These are phyloP conservation scores for Conus canariensis DNA, from an alignment of 2,888 invertebrate species.

Conservation along the genomic window DNA sequence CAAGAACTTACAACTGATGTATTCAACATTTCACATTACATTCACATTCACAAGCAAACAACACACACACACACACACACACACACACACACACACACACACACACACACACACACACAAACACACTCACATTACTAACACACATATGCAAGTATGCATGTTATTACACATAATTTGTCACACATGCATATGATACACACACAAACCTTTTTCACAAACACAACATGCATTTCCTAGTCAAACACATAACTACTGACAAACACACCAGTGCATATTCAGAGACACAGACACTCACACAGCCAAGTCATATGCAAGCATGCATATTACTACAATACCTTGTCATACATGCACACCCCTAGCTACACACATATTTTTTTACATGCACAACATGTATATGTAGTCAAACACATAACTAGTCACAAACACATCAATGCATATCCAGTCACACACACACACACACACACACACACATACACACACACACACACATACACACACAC, in stretches of 20 bases:
- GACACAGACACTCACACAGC: background rate
- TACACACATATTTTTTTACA: too few species aligned
- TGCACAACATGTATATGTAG: background rate
- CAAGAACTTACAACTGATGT: too few species aligned
- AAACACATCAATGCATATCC: background rate
- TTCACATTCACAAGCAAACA: background rate
- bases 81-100: background rate
- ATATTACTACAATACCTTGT: too few species aligned
- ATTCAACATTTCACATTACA: too few species aligned
- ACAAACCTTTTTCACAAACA: background rate
- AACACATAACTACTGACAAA: too few species aligned
- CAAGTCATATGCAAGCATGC: background rate
- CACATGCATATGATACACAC: background rate
- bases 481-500: background rate
- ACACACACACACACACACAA: background rate
- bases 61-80: background rate
- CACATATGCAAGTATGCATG: background rate
- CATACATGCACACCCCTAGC: too few species aligned
- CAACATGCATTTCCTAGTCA: too few species aligned
- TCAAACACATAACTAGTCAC: background rate
- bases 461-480: background rate
- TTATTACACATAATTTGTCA: background rate
- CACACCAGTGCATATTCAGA: too few species aligned
- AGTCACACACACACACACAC: background rate
- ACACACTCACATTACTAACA: background rate